Evolutionary conservation across 2,888 invertebrate species (phyloP).

Genomic region (Argyresthia albistria): DNA sequence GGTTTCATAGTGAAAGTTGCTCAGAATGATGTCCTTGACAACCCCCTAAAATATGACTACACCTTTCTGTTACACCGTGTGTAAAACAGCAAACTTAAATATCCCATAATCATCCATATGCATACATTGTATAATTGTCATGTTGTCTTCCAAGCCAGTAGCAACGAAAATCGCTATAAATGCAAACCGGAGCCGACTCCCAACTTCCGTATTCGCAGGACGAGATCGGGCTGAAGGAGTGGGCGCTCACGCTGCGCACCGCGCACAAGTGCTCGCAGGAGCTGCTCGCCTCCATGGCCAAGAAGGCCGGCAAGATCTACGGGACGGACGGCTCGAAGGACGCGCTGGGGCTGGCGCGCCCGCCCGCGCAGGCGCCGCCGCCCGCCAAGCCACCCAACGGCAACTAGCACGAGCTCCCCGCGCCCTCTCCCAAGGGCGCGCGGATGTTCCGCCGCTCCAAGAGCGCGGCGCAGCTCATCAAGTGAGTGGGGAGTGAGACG

Average conservation of each 20-base stretch:
- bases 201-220: slow-evolving; percentile 71
- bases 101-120: too few species aligned
- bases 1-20: too few species aligned
- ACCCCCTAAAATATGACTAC: too few species aligned
- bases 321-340: slow-evolving; percentile 79
- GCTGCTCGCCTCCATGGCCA: slow-evolving; percentile 96
- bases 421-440: slow-evolving; percentile 64
- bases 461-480: slow-evolving; percentile 69
- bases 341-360: slow-evolving; percentile 28
- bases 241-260: slow-evolving; percentile 95
- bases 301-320: slow-evolving; percentile 98
- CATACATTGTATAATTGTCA: too few species aligned
- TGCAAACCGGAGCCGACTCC: too few species aligned
- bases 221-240: slow-evolving; percentile 98
- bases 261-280: slow-evolving; percentile 97
- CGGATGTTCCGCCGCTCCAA: slow-evolving; percentile 72
- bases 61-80: too few species aligned
- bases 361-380: slow-evolving; percentile 26
- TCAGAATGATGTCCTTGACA: too few species aligned
- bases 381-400: slow-evolving; percentile 48
- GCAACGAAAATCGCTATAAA: too few species aligned
- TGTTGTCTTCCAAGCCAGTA: too few species aligned
- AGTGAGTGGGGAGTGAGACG: slow-evolving; percentile 30
- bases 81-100: too few species aligned
- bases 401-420: slow-evolving; percentile 68